Conservation (phyloP, 2,113 vertebrate genomes). For the Loxodonta africana region DNA sequence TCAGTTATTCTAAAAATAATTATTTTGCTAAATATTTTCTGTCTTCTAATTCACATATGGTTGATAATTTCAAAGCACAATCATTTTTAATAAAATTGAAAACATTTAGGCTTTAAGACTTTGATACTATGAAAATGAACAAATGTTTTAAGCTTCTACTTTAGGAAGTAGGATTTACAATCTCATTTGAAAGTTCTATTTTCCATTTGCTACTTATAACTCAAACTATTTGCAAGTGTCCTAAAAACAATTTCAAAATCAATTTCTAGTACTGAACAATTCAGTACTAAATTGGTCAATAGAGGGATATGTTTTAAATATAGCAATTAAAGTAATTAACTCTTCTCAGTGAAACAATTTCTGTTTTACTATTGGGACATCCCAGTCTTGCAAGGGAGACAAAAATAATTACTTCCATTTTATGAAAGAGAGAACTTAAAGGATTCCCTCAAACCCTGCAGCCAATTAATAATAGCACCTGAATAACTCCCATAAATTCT, state of each 20-base stretch:
- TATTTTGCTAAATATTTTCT: slow-evolving; percentile 44
- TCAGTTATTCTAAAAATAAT: slow-evolving; percentile 55
- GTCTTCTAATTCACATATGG: slow-evolving; percentile 13
- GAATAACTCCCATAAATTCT: background rate
- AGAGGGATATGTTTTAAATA: slow-evolving; percentile 60
- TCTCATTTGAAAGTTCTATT: background rate
- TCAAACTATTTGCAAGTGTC: background rate
- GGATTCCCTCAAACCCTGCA: background rate
- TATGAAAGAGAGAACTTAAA: background rate
- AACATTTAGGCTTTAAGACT: background rate
- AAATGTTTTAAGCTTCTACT: background rate
- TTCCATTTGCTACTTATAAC: background rate
- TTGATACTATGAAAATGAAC: slow-evolving; percentile 10
- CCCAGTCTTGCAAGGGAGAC: background rate
- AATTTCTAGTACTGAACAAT: background rate
- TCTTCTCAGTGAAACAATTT: slow-evolving; percentile 44
- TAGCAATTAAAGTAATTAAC: slow-evolving; percentile 64
- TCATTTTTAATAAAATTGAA: slow-evolving; percentile 52
- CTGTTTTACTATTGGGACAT: slow-evolving; percentile 1
- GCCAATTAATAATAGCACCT: background rate
- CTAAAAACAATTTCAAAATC: slow-evolving; percentile 58
- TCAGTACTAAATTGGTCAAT: slow-evolving; percentile 53
- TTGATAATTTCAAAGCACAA: slow-evolving; percentile 4
- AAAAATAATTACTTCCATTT: slow-evolving; percentile 51
- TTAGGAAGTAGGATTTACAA: slow-evolving; percentile 10